phyloP scores from a whole-genome alignment of 2,888 invertebrate genomes.

The Lycia hirtaria region DNA sequence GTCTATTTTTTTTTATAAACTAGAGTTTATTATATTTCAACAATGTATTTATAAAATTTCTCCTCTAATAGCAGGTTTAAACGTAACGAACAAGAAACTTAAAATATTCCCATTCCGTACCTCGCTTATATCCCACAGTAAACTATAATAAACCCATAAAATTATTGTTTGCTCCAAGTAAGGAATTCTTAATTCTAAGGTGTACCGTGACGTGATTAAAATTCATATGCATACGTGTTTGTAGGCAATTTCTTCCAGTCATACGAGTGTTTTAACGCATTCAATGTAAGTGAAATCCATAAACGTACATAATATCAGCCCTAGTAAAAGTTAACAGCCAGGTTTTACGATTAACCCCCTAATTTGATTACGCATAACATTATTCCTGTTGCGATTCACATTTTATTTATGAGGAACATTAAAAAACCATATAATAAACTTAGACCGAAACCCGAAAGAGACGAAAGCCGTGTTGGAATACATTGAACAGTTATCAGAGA shows the following conservation, averaged over 20 bases:
- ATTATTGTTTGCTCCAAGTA: background rate
- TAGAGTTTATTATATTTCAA: too few species aligned
- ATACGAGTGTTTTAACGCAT: conserved; percentile 44
- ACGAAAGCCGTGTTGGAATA: conserved; percentile 49
- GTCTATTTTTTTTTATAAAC: too few species aligned
- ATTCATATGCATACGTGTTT: background rate
- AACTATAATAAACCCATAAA: background rate
- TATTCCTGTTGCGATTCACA: conserved; percentile 54
- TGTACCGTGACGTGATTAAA: background rate
- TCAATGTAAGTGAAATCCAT: conserved; percentile 32
- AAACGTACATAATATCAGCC: conserved; percentile 17
- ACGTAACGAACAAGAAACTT: too few species aligned
- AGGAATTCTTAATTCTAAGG: background rate
- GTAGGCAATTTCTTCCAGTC: conserved; percentile 2
- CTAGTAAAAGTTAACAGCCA: conserved; percentile 40
- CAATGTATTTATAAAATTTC: too few species aligned
- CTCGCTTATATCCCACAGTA: background rate
- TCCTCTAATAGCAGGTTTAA: too few species aligned
- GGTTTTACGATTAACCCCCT: conserved; percentile 59
- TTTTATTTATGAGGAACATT: conserved; percentile 59
- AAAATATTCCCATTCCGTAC: too few species aligned
- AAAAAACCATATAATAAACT: conserved; percentile 52
- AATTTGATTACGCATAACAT: conserved; percentile 59
- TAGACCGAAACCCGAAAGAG: conserved; percentile 35
- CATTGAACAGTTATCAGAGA: conserved; percentile 56